Evolutionary conservation across 2,113 vertebrate genomes (phyloP), one percentile per base, ranked within the genome.

Genomic region (Neogobius melanostomus): DNA sequence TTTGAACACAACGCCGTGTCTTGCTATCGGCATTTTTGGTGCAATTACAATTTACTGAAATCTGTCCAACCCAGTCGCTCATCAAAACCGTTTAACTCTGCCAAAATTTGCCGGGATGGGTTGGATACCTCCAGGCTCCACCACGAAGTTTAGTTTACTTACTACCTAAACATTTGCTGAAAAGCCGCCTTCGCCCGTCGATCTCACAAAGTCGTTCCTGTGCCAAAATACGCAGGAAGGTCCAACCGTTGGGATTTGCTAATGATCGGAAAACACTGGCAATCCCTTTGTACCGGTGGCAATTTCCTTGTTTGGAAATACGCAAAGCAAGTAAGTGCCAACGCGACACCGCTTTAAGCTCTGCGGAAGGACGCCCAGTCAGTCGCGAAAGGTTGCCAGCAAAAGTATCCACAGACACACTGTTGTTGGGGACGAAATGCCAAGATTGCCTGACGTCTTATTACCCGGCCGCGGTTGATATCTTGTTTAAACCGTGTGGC

Each of bases 401-500:
- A 74, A 79, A 82, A 47, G 15, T 61, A 48, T 69, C 71, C 64
- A 84, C 69, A 66, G 68, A 85, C 78, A 86, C 77, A 88, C 71
- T 83, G 82, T 86, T 90, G 75, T 80, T 65, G 48, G 70, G 66
- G 79, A 87, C 68, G 75, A 83, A 68, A 66, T 71, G 85, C 62
- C 86, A 78, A 77, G 75, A 70, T 79, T 78, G 77, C 81, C 83
- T 87, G 82, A 89, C 72, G 77, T 89, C 81, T 87, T 83, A 82
- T 88, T 86, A 84, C 80, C 74, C 69, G 71, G 74, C 74, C 69
- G 71, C 74, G 68, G 77, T 54, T 76, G 77, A 82, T 67, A 79
- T 90, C 82, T 90, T 84, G 74, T 87, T 87, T 56, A 56, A 79
- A 74, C 77, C 74, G 71, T 62, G 76, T 60, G 80, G 77, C 53